phyloP scores from a whole-genome alignment of 2,797 vertebrate genomes.

The Decapterus maruadsi region DNA sequence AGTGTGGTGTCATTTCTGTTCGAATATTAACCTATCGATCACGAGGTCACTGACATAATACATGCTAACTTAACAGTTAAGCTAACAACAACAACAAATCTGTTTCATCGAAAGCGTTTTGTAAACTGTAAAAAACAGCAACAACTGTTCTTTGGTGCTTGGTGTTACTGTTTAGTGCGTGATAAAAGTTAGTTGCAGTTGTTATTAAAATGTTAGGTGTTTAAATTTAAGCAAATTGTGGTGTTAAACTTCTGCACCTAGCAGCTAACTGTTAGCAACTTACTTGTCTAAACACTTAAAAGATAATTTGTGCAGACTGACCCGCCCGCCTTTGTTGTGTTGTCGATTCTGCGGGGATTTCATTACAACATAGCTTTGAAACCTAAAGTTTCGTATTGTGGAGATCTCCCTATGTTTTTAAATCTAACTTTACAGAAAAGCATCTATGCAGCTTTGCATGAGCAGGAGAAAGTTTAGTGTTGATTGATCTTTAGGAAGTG shows the following conservation, averaged over 20 bases:
- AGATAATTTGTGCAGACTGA: not conserved
- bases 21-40: accelerated
- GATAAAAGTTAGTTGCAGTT: accelerated
- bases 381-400: not conserved
- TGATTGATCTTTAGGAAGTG: not conserved
- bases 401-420: not conserved
- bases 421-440: not conserved
- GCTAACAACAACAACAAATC: conserved; percentile 49
- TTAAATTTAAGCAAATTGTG: not conserved
- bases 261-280: conserved; percentile 9
- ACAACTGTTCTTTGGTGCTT: not conserved
- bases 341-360: not conserved
- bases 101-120: accelerated
- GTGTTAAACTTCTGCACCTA: conserved; percentile 3
- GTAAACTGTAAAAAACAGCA: not conserved
- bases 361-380: not conserved
- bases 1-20: accelerated
- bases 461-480: too few relatives aligned
- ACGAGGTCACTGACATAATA: not conserved
- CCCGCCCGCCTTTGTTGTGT: not conserved
- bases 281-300: not conserved
- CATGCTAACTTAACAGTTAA: conserved; percentile 13
- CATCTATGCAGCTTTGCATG: not conserved
- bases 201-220: not conserved
- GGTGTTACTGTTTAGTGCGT: too few relatives aligned